phyloP scores from a whole-genome alignment of 2,113 vertebrate species.

The Balaeniceps rex region DNA sequence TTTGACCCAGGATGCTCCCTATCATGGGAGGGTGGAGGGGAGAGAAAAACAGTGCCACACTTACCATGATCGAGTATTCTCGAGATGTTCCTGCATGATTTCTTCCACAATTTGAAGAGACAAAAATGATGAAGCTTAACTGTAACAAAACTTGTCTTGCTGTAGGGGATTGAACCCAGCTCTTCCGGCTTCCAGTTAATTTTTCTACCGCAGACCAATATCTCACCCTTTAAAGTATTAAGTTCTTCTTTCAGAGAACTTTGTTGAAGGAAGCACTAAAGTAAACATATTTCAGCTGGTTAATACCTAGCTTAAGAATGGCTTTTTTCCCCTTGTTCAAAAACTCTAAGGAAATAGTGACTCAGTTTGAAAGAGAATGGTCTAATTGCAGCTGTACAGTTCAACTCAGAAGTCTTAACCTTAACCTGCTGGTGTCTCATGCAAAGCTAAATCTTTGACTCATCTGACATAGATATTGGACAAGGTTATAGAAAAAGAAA shows the following conservation, averaged over 20 bases:
- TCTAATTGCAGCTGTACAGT: not conserved
- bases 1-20: not conserved
- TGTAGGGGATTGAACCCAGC: not conserved
- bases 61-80: rapidly evolving
- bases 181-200: not conserved
- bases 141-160: not conserved
- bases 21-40: not conserved
- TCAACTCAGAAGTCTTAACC: not conserved
- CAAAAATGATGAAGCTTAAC: not conserved
- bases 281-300: not conserved
- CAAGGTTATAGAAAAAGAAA: not conserved
- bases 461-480: rapidly evolving
- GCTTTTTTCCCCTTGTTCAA: not conserved
- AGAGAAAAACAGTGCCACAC: not conserved
- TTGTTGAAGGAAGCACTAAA: not conserved
- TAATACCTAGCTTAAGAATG: not conserved
- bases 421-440: not conserved
- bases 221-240: not conserved
- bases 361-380: not conserved
- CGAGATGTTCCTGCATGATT: not conserved
- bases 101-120: not conserved
- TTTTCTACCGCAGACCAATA: not conserved
- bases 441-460: not conserved
- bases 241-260: not conserved
- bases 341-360: not conserved